These are phyloP conservation scores for Lordiphosa mommai DNA, from an alignment of 1,140 invertebrate genomes.

Conservation along the genomic window DNA sequence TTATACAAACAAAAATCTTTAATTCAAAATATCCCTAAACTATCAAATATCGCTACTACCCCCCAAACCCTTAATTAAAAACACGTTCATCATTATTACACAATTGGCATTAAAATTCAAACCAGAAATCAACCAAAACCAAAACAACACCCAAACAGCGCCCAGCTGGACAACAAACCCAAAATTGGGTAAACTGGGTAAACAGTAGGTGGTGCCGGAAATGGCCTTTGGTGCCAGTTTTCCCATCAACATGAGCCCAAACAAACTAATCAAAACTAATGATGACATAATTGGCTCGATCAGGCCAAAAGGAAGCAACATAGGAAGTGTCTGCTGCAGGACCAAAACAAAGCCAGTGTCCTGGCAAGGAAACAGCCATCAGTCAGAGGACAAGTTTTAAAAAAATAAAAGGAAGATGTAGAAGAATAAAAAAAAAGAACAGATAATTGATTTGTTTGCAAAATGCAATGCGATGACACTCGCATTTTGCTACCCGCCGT, in stretches of 20 bases:
- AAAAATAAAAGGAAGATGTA: conserved; percentile 21
- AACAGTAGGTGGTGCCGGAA: conserved; percentile 76
- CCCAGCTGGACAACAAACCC: conserved; percentile 44
- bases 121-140: conserved; percentile 46
- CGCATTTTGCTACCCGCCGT: conserved; percentile 44
- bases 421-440: conserved; percentile 12
- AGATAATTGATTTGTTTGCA: conserved; percentile 72
- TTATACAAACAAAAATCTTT: too few relatives aligned
- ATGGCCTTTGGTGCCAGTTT: conserved; percentile 31
- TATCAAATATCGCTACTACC: too few relatives aligned
- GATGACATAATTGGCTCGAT: conserved; percentile 74
- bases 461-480: conserved; percentile 72
- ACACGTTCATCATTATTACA: conserved; percentile 58
- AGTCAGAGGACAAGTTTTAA: conserved; percentile 47
- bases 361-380: conserved; percentile 60
- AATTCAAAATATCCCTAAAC: not conserved
- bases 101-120: conserved; percentile 49
- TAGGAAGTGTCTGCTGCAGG: conserved; percentile 49
- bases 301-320: conserved; percentile 15
- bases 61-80: conserved; percentile 48
- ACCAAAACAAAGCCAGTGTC: conserved; percentile 45
- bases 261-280: conserved; percentile 70
- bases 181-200: conserved; percentile 10
- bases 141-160: conserved; percentile 31
- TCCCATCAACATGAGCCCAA: conserved; percentile 56